Evolutionary conservation across 2,888 invertebrate species (phyloP), one percentile per base, ranked within the genome.

Genomic region (Tinea pellionella): DNA sequence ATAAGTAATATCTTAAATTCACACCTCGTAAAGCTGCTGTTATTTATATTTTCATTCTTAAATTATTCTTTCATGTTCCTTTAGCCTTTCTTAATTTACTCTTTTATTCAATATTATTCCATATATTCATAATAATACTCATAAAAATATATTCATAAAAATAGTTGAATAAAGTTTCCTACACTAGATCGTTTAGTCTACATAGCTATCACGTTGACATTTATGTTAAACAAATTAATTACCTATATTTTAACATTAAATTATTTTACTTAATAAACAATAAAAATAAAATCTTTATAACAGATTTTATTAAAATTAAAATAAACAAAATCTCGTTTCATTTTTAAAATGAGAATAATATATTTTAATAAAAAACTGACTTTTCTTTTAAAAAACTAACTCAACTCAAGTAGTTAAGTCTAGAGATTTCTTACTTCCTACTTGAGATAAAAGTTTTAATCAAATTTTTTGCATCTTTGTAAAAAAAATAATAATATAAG

Each of bases 1-100:
- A 71, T 72, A 68, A 77, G 78, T 78, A 78, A 81, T 80, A 80
- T 80, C 69, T 68, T 73, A 75, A 80, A 79, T 82, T 85, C 75
- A 66, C 83, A 83, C 84, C 79, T 84, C 66, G 65, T 62, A 62
- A 63, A 64, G 57, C 57, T 57, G 15, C 32, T n/a, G 11, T 57
- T 57, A 57, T 57, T 57, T 57, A 57, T 32, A 32, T 32, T 57
- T 57, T 32, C 30, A 15, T 32, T 32, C 32, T 32, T 57, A 57
- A 57, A 57, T 32, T 30, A 57, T 13, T 57, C 13, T n/a, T 57
- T 57, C 24, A 3, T 53, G 12, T 53, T 47, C 47, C 16, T 15
- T 6, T 42, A n/a, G n/a, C n/a, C 8, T 4, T n/a, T 47, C 15
- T 6, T 15, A 47, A 15, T 47, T 47, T 47, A 47, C 6, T 2